Base-by-base conservation (phyloP, 1,140 invertebrate species). In the Homalodisca vitripennis region DNA sequence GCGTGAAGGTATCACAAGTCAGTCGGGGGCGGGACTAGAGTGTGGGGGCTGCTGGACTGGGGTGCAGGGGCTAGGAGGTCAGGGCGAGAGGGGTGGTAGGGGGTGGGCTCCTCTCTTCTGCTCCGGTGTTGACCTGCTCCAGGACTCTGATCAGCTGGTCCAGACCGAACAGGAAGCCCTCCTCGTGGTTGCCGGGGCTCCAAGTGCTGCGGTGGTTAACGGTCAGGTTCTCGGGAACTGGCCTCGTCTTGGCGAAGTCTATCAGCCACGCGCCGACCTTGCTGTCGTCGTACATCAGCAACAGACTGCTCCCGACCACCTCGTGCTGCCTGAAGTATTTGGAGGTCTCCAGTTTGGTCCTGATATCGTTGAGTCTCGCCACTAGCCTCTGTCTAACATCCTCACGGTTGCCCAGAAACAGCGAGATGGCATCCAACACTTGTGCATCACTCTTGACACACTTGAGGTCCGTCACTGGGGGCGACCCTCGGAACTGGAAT, bases 201-300 rank as follows among this genome's bases (percentile, higher is more conserved):
- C 96, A 98, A 29, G 84, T 79, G 14, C 79, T 81, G 55, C 92
- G 83, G 78, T 98, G 96, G 64, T 88, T 87, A 1, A 97, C 84
- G 62, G 77, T 82, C 14, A 87, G 74, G 14, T 87, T 87, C 30
- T 88, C 82, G 0, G 94, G 92, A 30, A 97, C 80, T 55, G 84
- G 83, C 17, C 88, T 83, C 0, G 93, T 96, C 77, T 98, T 98
- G 17, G 93, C 95, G 82, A 98, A 98, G 78, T 98, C 97, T 67
- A 98, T 98, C 70, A 98, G 83, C 95, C 95, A 98, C 1, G 92
- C 92, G 63, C 93, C 92, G 2, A 93, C 91, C 72, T 89, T 88
- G 65, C 87, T 86, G 69, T 91, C 85, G 78, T 98, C 95, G 77
- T 96, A 95, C 32, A 98, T 92, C 75, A 98, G 92, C 68, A 98